phyloP scores from a whole-genome alignment of 2,888 invertebrate genomes.

The Epinotia bilunana region DNA sequence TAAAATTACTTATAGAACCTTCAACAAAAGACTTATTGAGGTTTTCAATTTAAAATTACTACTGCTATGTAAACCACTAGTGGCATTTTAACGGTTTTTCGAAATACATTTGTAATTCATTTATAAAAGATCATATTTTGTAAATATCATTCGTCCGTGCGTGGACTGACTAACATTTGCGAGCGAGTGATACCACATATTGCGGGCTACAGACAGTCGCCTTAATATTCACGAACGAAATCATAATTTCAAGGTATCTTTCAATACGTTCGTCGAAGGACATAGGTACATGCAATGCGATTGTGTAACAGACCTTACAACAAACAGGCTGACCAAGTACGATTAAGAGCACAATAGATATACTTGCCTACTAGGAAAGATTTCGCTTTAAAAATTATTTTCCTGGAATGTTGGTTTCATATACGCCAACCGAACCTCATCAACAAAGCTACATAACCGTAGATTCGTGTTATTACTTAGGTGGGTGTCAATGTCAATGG shows the following conservation, averaged over 20 bases:
- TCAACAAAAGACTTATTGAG: no score
- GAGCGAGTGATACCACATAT: no score
- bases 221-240: background rate
- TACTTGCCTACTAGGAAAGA: no score
- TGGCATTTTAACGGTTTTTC: no score
- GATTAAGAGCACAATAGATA: no score
- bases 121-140: no score
- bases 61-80: no score
- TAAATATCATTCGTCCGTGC: no score
- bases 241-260: background rate
- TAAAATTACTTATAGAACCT: no score
- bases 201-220: background rate
- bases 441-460: background rate
- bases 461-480: slow-evolving; percentile 30
- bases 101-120: no score
- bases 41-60: no score
- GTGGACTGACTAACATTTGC: no score
- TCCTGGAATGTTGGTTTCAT: background rate
- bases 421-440: background rate
- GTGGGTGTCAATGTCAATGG: slow-evolving; percentile 45
- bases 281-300: background rate
- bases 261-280: background rate
- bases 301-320: background rate
- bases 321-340: background rate
- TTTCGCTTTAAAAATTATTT: background rate